phyloP scores from a whole-genome alignment of 2,888 invertebrate genomes.

The Beris morrisii region DNA sequence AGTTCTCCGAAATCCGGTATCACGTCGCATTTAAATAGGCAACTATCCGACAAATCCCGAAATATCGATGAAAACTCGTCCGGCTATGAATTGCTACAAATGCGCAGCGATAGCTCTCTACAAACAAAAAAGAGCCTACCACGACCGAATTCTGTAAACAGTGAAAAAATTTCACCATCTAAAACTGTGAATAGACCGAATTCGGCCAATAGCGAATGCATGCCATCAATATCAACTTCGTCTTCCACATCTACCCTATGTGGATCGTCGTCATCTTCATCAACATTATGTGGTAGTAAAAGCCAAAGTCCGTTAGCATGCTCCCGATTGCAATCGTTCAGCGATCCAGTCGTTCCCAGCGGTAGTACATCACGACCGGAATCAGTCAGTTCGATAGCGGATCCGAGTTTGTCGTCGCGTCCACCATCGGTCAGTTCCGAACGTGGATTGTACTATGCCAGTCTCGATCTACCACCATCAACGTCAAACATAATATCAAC shows the following conservation, averaged over 20 bases:
- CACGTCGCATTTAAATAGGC: slow-evolving; percentile 3
- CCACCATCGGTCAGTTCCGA: slow-evolving; percentile 52
- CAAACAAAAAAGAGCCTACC: slow-evolving; percentile 45
- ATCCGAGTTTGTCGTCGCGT: slow-evolving; percentile 44
- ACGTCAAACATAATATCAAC: slow-evolving; percentile 37
- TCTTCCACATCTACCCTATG: slow-evolving; percentile 44
- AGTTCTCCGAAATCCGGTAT: slow-evolving; percentile 33
- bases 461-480: slow-evolving; percentile 60
- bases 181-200: slow-evolving; percentile 43
- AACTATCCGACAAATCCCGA: slow-evolving; percentile 13
- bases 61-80: slow-evolving; percentile 38
- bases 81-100: slow-evolving; percentile 51
- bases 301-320: slow-evolving; percentile 40
- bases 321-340: slow-evolving; percentile 40
- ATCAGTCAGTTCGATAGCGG: slow-evolving; percentile 40
- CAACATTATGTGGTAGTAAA: slow-evolving; percentile 42
- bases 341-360: slow-evolving; percentile 32
- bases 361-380: slow-evolving; percentile 45
- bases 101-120: slow-evolving; percentile 50
- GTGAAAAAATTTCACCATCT: slow-evolving; percentile 46
- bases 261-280: slow-evolving; percentile 41
- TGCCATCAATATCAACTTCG: slow-evolving; percentile 43
- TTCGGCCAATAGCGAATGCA: slow-evolving; percentile 46
- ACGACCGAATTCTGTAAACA: slow-evolving; percentile 53
- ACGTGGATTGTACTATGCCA: slow-evolving; percentile 66